These are phyloP conservation scores for Agapostemon virescens DNA, from an alignment of 2,888 invertebrate species.

Conservation along the genomic window DNA sequence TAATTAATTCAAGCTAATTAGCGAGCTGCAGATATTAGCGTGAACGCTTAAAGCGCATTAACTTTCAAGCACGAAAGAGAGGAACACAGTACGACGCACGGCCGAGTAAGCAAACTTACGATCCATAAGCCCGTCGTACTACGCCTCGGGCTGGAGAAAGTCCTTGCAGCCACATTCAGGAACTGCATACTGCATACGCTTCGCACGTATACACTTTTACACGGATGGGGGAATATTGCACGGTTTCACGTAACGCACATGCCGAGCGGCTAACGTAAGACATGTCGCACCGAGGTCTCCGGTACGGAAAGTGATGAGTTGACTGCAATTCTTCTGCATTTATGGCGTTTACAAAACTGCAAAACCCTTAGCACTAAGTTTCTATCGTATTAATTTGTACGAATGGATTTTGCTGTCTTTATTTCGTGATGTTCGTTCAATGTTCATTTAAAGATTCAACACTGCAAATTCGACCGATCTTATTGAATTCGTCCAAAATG, in stretches of 20 bases:
- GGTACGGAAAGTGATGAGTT: background rate
- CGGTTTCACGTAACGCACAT: slow-evolving; percentile 67
- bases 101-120: slow-evolving; percentile 51
- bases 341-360: background rate
- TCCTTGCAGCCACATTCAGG: slow-evolving; percentile 46
- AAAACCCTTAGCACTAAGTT: background rate
- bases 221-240: slow-evolving; percentile 56
- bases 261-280: slow-evolving; percentile 31
- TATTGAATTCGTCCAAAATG: too few relatives aligned
- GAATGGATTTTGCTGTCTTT: too few relatives aligned
- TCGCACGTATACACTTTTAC: slow-evolving; percentile 55
- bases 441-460: too few relatives aligned
- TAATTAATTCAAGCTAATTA: slow-evolving; percentile 19
- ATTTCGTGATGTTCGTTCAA: too few relatives aligned
- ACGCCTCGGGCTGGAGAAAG: slow-evolving; percentile 65
- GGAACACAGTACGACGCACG: background rate
- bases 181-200: slow-evolving; percentile 47
- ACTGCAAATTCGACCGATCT: too few relatives aligned
- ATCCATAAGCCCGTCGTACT: slow-evolving; percentile 34
- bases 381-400: background rate
- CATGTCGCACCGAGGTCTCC: slow-evolving; percentile 7
- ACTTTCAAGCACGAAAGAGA: slow-evolving; percentile 43
- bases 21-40: slow-evolving; percentile 18
- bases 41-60: slow-evolving; percentile 40
- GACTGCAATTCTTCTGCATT: background rate